These are phyloP conservation scores for Zonotrichia albicollis DNA, from an alignment of 2,797 vertebrate species.

Conservation along the genomic window DNA sequence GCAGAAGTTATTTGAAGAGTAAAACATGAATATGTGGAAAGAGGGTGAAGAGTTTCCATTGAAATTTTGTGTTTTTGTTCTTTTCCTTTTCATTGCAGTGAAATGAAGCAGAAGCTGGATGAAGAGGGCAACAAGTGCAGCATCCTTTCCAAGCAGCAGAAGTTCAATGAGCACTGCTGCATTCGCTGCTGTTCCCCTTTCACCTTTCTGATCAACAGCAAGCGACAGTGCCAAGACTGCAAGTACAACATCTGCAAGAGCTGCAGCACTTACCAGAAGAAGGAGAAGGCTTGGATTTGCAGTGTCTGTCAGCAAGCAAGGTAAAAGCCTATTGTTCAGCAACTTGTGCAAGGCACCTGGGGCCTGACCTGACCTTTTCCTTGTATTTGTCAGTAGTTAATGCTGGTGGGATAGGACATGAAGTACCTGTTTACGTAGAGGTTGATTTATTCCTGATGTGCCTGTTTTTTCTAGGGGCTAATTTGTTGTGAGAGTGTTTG, in stretches of 20 bases:
- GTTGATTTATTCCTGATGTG: neutral
- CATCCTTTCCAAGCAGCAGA: conserved; percentile 91
- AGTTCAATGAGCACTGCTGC: conserved; percentile 94
- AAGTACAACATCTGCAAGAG: conserved; percentile 93
- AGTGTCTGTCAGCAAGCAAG: conserved; percentile 91
- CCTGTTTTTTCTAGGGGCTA: neutral
- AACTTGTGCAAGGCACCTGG: neutral
- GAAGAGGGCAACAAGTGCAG: conserved; percentile 94
- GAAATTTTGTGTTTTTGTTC: neutral
- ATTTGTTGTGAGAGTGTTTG: neutral
- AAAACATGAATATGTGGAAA: neutral
- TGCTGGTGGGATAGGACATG: neutral
- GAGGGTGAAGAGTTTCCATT: neutral
- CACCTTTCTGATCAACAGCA: conserved; percentile 94
- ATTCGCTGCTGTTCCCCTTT: conserved; percentile 96
- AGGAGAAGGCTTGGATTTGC: conserved; percentile 90
- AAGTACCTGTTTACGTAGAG: neutral
- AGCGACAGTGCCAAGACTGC: conserved; percentile 89
- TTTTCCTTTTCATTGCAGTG: conserved; percentile 71
- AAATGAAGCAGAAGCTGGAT: conserved; percentile 94
- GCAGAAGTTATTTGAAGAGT: neutral
- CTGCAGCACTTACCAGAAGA: conserved; percentile 90
- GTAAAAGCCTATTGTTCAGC: conserved; percentile 71
- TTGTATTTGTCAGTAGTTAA: neutral
- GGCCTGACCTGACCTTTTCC: neutral